These are phyloP conservation scores for Noctua janthe DNA, from an alignment of 2,888 invertebrate genomes.

Conservation along the genomic window DNA sequence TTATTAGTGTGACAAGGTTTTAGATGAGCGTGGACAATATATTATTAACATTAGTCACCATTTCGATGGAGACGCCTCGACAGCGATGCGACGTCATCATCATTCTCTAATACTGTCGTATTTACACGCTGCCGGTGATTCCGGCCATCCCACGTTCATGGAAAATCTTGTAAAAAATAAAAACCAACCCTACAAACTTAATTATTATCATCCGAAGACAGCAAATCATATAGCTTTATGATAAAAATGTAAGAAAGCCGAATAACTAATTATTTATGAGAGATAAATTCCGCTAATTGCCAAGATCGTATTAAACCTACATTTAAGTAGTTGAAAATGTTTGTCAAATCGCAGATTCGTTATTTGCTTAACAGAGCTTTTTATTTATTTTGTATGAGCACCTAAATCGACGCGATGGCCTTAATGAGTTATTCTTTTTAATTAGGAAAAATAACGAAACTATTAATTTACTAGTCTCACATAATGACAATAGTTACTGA, in stretches of 20 bases:
- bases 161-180: conserved; percentile 22
- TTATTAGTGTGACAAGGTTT: conserved; percentile 31
- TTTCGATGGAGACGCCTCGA: neutral
- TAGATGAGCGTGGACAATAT: conserved; percentile 33
- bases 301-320: conserved; percentile 40
- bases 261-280: conserved; percentile 30
- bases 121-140: neutral
- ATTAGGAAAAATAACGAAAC: conserved; percentile 54
- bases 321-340: conserved; percentile 19
- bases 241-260: conserved; percentile 25
- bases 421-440: conserved; percentile 61
- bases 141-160: conserved; percentile 23
- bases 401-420: conserved; percentile 52
- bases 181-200: conserved; percentile 6
- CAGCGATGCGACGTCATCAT: neutral
- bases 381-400: conserved; percentile 42
- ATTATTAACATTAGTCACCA: neutral
- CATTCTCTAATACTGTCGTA: neutral
- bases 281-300: conserved; percentile 34
- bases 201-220: conserved; percentile 13
- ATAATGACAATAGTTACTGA: conserved; percentile 73
- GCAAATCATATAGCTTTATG: conserved; percentile 42
- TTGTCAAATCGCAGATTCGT: conserved; percentile 15
- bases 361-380: conserved; percentile 37
- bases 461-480: conserved; percentile 61